Conservation (phyloP, 2,113 vertebrate genomes). For the Xyrauchen texanus region DNA sequence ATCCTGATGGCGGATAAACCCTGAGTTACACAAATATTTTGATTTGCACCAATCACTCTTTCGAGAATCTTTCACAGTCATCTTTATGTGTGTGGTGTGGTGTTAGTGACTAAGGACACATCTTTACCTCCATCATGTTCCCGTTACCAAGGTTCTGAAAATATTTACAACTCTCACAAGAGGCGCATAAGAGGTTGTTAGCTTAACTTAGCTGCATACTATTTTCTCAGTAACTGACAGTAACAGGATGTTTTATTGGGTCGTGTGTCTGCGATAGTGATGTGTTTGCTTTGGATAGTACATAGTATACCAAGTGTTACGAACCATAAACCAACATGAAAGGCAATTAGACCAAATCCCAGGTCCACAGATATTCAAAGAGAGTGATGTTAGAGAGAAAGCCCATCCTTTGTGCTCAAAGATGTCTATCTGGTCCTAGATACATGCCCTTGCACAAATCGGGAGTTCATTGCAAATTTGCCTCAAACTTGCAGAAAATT, state of each 20-base stretch:
- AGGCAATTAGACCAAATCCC: slow-evolving; percentile 27
- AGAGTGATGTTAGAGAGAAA: not conserved
- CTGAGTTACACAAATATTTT: no score
- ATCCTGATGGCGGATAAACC: no score
- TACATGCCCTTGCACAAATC: no score
- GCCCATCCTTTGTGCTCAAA: no score
- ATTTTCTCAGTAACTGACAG: slow-evolving; percentile 14
- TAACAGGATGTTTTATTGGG: slow-evolving; percentile 32
- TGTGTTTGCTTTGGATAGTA: slow-evolving; percentile 14
- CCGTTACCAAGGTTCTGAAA: slow-evolving; percentile 72
- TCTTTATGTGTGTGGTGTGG: slow-evolving; percentile 39
- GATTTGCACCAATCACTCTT: slow-evolving; percentile 16
- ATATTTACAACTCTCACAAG: slow-evolving; percentile 69
- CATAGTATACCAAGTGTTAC: slow-evolving; percentile 36
- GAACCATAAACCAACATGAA: slow-evolving; percentile 34
- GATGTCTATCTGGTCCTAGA: no score
- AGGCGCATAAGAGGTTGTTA: slow-evolving; percentile 54
- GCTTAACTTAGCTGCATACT: slow-evolving; percentile 20
- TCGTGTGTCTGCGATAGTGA: slow-evolving; percentile 32
- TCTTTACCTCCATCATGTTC: slow-evolving; percentile 51
- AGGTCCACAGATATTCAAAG: slow-evolving; percentile 3
- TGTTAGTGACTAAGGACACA: slow-evolving; percentile 65
- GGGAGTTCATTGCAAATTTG: no score
- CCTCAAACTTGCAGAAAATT: no score
- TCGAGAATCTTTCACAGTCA: slow-evolving; percentile 54